Evolutionary conservation across 2,113 vertebrate species (phyloP), one percentile per base, ranked within the genome.

Genomic region (Apodemus sylvaticus): DNA sequence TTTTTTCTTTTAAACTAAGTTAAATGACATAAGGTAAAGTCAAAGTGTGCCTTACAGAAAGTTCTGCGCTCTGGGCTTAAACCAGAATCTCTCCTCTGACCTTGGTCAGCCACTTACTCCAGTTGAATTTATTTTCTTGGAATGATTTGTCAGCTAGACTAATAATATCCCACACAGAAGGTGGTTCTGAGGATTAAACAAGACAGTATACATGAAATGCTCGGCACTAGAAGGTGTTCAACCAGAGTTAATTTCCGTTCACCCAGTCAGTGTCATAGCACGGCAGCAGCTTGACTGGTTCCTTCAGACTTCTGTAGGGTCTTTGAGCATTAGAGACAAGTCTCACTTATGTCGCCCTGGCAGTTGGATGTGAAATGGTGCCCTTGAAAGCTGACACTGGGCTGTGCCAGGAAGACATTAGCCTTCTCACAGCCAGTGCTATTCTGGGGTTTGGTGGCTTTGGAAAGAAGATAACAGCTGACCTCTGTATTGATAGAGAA

Each of bases 381-480:
- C 42, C 94, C 95, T 97, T 97, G 95, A 96, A 97, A 96, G 29
- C 73, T 79, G 86, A 96, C n/a, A 24, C 92, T 96, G 68, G 86
- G n/a, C 68, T 86, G 93, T 94, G 86, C 94, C 94, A 97, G 91
- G 89, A 97, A 97, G 95, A 92, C 93, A 96, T 96, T 92, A 97
- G 91, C 78, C 64, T 88, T 45, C 55, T 34, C 45, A 16, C 58
- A 91, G 36, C 48, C 81, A 81, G 26, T 9, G 83, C 92, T 97
- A 97, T 98, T 98, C 95, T 96, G 82, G 77, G 97, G 95, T 70
- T 93, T 89, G 92, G 94, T 97, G 94, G 95, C 89, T 97, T 97
- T 97, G 94, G 97, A 97, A 96, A 93, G 96, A 91, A 97, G 97
- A 97, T 97, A 97, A 83, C 96, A 96, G 90, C 94, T 97, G 95